Evolutionary conservation across 2,888 invertebrate species (phyloP).

Genomic region (Plebejus anna): DNA sequence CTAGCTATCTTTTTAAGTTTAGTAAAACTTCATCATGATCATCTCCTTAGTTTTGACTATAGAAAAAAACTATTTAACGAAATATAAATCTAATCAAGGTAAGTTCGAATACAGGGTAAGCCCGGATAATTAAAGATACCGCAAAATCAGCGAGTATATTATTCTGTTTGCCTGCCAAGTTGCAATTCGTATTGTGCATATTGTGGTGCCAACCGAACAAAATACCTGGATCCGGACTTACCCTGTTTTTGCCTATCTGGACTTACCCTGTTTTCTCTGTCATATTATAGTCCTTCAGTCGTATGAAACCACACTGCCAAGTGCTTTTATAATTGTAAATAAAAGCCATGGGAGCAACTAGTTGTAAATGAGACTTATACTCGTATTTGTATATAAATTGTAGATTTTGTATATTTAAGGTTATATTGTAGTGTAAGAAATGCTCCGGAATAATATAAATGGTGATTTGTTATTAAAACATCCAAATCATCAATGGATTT

Average conservation of each 20-base stretch:
- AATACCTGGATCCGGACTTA: too few species aligned
- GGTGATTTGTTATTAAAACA: constrained; percentile 7
- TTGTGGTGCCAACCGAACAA: too few species aligned
- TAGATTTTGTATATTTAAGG: constrained; percentile 35
- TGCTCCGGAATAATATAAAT: not conserved
- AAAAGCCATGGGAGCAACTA: constrained; percentile 61
- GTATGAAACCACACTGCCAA: constrained; percentile 50
- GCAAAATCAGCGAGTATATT: too few species aligned
- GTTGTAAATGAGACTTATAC: constrained; percentile 29
- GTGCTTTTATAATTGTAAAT: constrained; percentile 48
- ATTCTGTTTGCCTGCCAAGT: too few species aligned
- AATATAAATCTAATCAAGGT: too few species aligned
- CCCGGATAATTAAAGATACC: too few species aligned
- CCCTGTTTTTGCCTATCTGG: too few species aligned
- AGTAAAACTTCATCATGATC: too few species aligned
- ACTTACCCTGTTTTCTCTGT: not conserved
- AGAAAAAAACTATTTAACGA: too few species aligned
- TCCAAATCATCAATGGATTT: not conserved
- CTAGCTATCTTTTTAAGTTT: not conserved
- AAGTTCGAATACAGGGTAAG: too few species aligned
- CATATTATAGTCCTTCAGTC: constrained; percentile 26
- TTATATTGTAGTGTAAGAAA: not conserved
- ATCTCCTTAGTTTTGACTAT: too few species aligned
- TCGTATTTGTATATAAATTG: constrained; percentile 29
- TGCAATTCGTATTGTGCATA: too few species aligned